Conservation (phyloP, 2,113 vertebrate genomes). For the Anser cygnoides region DNA sequence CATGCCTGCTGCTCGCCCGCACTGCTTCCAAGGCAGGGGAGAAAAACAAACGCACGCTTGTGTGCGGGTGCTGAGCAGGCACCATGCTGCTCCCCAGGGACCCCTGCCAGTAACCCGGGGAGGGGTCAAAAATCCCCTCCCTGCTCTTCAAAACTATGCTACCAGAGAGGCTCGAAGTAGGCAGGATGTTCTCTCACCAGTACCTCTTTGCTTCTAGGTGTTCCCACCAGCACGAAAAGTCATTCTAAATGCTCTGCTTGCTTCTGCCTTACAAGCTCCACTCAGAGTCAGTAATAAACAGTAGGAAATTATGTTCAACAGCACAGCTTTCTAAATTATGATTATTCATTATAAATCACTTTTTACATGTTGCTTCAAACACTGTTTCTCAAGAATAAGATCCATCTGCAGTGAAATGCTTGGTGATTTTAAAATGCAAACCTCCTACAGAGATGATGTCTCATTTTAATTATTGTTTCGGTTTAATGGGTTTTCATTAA, state of each 20-base stretch:
- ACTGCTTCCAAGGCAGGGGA: neutral
- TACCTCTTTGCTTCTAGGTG: neutral
- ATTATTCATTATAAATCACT: slow-evolving; percentile 75
- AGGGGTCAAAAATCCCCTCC: neutral
- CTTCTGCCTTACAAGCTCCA: slow-evolving; percentile 24
- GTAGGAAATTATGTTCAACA: slow-evolving; percentile 49
- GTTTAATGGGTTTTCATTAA: slow-evolving; percentile 88
- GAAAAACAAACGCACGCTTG: neutral
- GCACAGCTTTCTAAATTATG: slow-evolving; percentile 59
- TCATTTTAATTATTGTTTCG: slow-evolving; percentile 88
- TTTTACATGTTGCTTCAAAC: slow-evolving; percentile 71
- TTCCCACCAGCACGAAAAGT: neutral
- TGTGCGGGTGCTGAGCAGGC: neutral
- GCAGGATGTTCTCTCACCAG: neutral
- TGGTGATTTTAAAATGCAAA: slow-evolving; percentile 79
- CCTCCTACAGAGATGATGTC: slow-evolving; percentile 83
- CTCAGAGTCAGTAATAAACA: slow-evolving; percentile 62
- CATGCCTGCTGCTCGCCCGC: rapidly evolving
- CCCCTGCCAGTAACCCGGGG: neutral
- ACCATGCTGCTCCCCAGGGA: neutral
- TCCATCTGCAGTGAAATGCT: slow-evolving; percentile 70
- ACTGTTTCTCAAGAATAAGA: slow-evolving; percentile 72
- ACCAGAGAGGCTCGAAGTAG: neutral
- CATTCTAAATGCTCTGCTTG: neutral
- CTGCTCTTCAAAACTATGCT: neutral